phyloP scores from a whole-genome alignment of 2,113 vertebrate species.

The Hystrix cristata region DNA sequence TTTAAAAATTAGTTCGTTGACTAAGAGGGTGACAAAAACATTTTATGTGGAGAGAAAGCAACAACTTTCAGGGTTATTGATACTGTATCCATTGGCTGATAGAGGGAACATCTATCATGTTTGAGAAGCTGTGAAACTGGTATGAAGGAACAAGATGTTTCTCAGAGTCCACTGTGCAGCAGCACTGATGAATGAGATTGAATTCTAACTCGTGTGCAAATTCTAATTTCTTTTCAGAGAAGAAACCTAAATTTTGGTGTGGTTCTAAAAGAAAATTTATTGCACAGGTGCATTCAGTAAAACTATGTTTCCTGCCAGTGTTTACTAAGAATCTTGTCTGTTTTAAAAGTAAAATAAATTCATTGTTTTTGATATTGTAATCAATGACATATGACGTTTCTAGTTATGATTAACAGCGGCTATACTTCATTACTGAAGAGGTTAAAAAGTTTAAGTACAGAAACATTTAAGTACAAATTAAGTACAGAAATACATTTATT shows the following conservation, averaged over 20 bases:
- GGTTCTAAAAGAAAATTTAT: slow-evolving; percentile 74
- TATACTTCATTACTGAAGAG: slow-evolving; percentile 67
- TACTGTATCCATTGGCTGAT: neutral
- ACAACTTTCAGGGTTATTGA: slow-evolving; percentile 24
- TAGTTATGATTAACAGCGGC: slow-evolving; percentile 64
- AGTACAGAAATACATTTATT: slow-evolving; percentile 66
- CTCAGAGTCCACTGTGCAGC: neutral
- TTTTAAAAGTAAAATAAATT: slow-evolving; percentile 76
- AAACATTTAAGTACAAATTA: neutral
- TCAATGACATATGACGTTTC: slow-evolving; percentile 69
- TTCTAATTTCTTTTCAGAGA: slow-evolving; percentile 75
- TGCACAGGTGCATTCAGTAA: slow-evolving; percentile 60
- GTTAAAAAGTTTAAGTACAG: slow-evolving; percentile 64
- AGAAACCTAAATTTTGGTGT: slow-evolving; percentile 62
- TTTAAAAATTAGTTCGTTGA: slow-evolving; percentile 32
- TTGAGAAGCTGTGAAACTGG: slow-evolving; percentile 34
- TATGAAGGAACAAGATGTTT: neutral
- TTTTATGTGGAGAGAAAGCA: slow-evolving; percentile 19
- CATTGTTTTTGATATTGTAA: slow-evolving; percentile 74
- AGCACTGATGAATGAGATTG: slow-evolving; percentile 51
- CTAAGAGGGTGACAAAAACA: neutral
- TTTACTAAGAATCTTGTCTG: slow-evolving; percentile 59
- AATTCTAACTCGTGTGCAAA: slow-evolving; percentile 66
- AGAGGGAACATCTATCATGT: neutral
- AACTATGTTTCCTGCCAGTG: slow-evolving; percentile 59